A percentile compares a stretch with the other conserved stretches of the same genome.
These are phyloP conservation scores for Copidosoma aretas DNA, from an alignment of 2,888 invertebrate genomes.

Conservation along the genomic window DNA sequence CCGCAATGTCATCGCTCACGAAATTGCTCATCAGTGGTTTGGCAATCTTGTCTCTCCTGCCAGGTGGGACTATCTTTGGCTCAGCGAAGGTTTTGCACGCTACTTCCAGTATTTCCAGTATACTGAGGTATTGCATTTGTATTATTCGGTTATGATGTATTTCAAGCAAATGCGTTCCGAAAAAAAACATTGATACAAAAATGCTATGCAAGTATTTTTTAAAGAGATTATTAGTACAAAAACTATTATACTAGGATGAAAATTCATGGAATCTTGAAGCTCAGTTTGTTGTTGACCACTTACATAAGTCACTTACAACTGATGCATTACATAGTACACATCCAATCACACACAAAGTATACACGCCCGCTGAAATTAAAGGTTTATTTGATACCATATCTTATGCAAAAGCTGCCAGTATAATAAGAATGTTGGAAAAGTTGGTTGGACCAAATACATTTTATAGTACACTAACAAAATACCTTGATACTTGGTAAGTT, in stretches of 20 bases:
- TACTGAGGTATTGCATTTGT: conserved; percentile 55
- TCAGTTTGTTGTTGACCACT: conserved; percentile 75
- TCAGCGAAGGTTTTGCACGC: conserved; percentile 65
- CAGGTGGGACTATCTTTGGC: conserved; percentile 61
- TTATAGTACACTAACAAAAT: conserved; percentile 65
- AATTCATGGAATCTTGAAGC: conserved; percentile 70
- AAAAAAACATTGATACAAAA: not conserved
- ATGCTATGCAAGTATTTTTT: not conserved
- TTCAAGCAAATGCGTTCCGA: too few relatives aligned
- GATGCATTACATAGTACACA: conserved; percentile 69
- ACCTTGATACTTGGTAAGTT: conserved; percentile 66
- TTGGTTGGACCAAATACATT: conserved; percentile 67
- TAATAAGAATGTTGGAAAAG: conserved; percentile 75
- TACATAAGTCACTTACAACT: conserved; percentile 69
- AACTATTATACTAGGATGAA: conserved; percentile 64
- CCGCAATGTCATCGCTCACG: conserved; percentile 63
- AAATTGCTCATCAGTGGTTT: conserved; percentile 67
- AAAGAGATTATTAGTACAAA: not conserved
- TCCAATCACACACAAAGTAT: conserved; percentile 67
- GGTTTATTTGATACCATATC: conserved; percentile 72
- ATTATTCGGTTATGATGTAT: too few relatives aligned
- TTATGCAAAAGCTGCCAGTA: conserved; percentile 71
- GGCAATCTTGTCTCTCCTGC: conserved; percentile 59
- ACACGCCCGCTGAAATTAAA: conserved; percentile 67
- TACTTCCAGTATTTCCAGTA: conserved; percentile 64